Percentiles rank a stretch among this genome's conserved stretches.
These are phyloP conservation scores for Drosophila baimaii DNA, from an alignment of 1,140 invertebrate genomes.

Conservation along the genomic window DNA sequence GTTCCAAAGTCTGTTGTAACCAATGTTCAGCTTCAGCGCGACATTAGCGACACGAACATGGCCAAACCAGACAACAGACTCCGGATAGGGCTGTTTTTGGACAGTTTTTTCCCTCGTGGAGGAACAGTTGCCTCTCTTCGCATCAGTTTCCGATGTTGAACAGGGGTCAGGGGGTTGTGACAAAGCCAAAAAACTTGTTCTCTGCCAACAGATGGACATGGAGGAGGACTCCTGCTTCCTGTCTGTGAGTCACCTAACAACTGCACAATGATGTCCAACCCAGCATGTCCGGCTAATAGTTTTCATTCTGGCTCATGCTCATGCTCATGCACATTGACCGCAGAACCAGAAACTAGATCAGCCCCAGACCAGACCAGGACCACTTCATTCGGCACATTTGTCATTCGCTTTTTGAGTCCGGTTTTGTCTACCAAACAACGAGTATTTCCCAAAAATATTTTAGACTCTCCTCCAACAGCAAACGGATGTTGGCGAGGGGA, in stretches of 20 bases:
- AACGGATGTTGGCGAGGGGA: no score
- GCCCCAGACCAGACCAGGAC: conserved; percentile 32
- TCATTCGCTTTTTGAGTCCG: conserved; percentile 30
- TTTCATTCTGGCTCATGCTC: conserved; percentile 42
- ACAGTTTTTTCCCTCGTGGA: neutral
- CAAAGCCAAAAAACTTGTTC: conserved; percentile 56
- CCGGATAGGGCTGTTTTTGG: neutral
- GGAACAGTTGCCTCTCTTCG: conserved; percentile 5
- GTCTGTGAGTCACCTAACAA: conserved; percentile 42
- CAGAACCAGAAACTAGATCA: conserved; percentile 39
- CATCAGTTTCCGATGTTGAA: conserved; percentile 32
- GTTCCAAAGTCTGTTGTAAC: neutral
- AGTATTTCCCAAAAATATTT: conserved; percentile 49
- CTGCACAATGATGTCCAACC: conserved; percentile 34
- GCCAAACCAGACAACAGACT: conserved; percentile 23
- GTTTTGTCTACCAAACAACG: conserved; percentile 27
- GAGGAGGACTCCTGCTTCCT: conserved; percentile 17
- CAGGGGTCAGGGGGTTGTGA: conserved; percentile 21
- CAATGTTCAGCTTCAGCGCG: conserved; percentile 19
- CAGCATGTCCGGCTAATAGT: conserved; percentile 56
- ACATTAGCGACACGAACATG: conserved; percentile 45
- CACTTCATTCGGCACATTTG: conserved; percentile 41
- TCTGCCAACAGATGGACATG: conserved; percentile 31
- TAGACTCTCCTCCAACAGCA: conserved; percentile 7
- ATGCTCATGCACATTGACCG: conserved; percentile 44